Conservation (phyloP, 2,113 vertebrate genomes). For the Zapornia atra region DNA sequence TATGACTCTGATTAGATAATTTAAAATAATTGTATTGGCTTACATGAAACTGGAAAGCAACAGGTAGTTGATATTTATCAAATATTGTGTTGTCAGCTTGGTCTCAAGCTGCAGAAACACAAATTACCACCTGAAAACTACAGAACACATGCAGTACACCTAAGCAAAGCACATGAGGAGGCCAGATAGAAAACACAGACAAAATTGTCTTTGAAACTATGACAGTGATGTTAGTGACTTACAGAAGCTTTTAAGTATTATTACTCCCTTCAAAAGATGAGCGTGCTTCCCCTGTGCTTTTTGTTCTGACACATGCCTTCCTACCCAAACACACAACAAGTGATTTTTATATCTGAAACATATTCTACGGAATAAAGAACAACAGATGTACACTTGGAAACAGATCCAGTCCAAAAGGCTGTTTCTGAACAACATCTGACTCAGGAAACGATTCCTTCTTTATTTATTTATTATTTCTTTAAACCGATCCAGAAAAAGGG, state of each 20-base stretch:
- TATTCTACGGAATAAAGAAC: not conserved
- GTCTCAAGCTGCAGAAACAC: not conserved
- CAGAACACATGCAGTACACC: not conserved
- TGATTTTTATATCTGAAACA: not conserved
- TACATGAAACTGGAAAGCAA: not conserved
- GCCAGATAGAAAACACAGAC: not conserved
- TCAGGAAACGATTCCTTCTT: not conserved
- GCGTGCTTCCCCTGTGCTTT: not conserved
- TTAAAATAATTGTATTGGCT: not conserved
- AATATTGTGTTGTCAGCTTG: not conserved
- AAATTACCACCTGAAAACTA: not conserved
- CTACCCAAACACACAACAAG: not conserved
- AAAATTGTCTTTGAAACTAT: not conserved
- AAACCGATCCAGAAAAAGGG: not conserved
- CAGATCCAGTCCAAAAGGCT: not conserved
- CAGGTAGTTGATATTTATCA: not conserved
- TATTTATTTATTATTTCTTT: not conserved
- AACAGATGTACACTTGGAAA: not conserved
- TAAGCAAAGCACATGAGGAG: not conserved
- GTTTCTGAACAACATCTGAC: not conserved
- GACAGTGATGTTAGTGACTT: not conserved
- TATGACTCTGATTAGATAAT: not conserved
- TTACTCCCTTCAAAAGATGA: not conserved
- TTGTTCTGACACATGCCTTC: not conserved
- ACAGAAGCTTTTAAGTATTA: not conserved